Base-by-base conservation (phyloP, 2,888 invertebrate species). In the Magallana nippona region DNA sequence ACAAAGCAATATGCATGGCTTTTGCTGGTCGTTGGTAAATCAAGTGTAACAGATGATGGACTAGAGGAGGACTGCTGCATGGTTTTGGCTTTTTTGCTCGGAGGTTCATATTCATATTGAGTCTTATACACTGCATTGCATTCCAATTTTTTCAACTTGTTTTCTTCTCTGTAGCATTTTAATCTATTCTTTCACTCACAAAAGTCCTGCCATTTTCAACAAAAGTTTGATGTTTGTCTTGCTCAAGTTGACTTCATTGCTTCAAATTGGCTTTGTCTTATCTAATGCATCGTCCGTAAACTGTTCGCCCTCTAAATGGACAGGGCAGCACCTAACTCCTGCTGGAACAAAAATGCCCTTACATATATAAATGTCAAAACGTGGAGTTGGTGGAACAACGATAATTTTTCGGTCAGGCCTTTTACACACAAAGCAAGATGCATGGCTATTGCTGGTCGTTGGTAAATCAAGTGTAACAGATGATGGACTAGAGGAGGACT, bases 1-100 rank as follows among this genome's bases (percentile, higher is more conserved):
- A 80, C 58, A 27, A 80, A 80, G 57, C 80, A 80, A n/a, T 80
- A 80, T 10, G 32, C 56, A 58, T 80, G 80, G 15, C 81, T 22
- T 15, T 58, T 22, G 27, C 32, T 81, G 15, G 81, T 81, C 44
- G 27, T 57, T 44, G 27, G 81, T 60, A 81, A 10, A 11, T 57
- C 19, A 32, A 80, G 44, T 3, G 10, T 22, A 15, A 80, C 80
- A 32, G 60, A 80, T 11, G 80, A 27, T 15, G 80, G 80, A 32
- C 80, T 60, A 11, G 79, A 2, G 17, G 56, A 13, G n/a, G 79
- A n/a, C 22, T 60, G 60, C 17, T 60, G 17, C 1, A 3, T 60
- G 60, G 8, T 60, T 60, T 1, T 63, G 0, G 63, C 22, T 63
- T 27, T 19, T 63, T 63, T 63, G 17, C 11, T 63, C 10, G 19